Evolutionary conservation across 2,797 vertebrate genomes (phyloP).

Genomic region (Sarcophilus harrisii): DNA sequence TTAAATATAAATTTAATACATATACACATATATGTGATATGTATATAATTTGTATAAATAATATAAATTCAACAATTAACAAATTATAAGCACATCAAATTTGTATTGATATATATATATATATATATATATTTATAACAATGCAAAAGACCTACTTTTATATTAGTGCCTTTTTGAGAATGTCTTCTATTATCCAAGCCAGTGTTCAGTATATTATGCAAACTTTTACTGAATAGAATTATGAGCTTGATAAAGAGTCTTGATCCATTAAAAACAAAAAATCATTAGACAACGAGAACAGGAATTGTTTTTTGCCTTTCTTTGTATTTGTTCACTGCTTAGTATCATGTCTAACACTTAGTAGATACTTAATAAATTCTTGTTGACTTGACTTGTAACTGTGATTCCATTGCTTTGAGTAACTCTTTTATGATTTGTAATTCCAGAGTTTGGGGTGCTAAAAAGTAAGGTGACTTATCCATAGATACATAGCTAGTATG

Average conservation of each 20-base stretch:
- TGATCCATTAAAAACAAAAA: neutral
- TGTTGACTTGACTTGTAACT: neutral
- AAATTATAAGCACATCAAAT: neutral
- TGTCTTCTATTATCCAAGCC: neutral
- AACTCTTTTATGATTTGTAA: neutral
- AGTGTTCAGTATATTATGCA: neutral
- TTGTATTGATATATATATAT: neutral
- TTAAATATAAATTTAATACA: neutral
- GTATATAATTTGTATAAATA: no score
- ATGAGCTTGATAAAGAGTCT: neutral
- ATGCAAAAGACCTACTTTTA: neutral
- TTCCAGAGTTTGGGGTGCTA: neutral
- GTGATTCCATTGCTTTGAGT: neutral
- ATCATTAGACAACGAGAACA: neutral
- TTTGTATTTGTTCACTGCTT: neutral
- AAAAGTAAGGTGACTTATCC: neutral
- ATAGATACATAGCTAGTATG: neutral
- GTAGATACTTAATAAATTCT: neutral
- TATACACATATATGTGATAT: no score
- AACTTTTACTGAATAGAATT: conserved; percentile 1
- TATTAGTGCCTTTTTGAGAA: neutral
- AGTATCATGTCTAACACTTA: neutral
- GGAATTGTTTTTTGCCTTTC: neutral
- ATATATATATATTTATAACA: neutral
- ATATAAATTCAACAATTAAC: no score